phyloP scores from a whole-genome alignment of 2,113 vertebrate species.

The Oncorhynchus gorbuscha region DNA sequence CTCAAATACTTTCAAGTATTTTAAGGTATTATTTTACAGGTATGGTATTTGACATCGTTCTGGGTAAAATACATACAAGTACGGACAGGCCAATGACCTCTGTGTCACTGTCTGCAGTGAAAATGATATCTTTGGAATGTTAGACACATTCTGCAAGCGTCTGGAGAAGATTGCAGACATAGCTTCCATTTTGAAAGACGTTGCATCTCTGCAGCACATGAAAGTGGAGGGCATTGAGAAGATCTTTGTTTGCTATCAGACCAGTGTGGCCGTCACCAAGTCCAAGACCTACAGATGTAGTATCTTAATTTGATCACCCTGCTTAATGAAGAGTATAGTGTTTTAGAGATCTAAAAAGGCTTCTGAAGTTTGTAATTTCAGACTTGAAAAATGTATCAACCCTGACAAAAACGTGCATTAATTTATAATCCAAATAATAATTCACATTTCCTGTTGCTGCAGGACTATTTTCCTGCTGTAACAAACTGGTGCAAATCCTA shows the following conservation, averaged over 20 bases:
- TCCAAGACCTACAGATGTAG: slow-evolving; percentile 77
- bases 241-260: slow-evolving; percentile 71
- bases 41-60: too few relatives aligned
- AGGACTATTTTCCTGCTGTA: too few relatives aligned
- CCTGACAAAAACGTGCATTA: too few relatives aligned
- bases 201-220: slow-evolving; percentile 69
- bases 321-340: too few relatives aligned
- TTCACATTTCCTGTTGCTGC: too few relatives aligned
- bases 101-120: slow-evolving; percentile 65
- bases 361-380: too few relatives aligned
- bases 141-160: slow-evolving; percentile 80
- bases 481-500: neutral
- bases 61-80: too few relatives aligned
- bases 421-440: too few relatives aligned
- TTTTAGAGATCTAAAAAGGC: too few relatives aligned
- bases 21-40: too few relatives aligned
- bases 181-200: slow-evolving; percentile 71
- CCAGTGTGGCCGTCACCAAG: slow-evolving; percentile 66
- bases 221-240: slow-evolving; percentile 82
- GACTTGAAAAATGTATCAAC: too few relatives aligned
- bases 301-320: slow-evolving; percentile 68
- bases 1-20: too few relatives aligned
- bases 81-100: neutral
- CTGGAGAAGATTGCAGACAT: slow-evolving; percentile 80
- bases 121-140: slow-evolving; percentile 85